A percentile compares a stretch with the other conserved stretches of the same genome.
Evolutionary conservation across 2,113 vertebrate genomes (phyloP).

Genomic region (Onychostruthus taczanowskii): DNA sequence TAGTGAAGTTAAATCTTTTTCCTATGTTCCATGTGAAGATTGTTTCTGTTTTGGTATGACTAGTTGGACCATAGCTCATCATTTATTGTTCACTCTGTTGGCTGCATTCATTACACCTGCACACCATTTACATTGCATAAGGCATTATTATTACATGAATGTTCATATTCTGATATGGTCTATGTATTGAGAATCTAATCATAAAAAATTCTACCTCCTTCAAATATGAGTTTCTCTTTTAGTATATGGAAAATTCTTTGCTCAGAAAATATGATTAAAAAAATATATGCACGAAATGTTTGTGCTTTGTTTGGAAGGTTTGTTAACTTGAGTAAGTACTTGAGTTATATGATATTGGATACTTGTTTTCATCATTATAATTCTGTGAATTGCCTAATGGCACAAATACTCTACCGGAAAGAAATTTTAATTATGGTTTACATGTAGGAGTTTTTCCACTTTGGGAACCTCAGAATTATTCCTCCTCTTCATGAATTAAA

Average conservation of each 20-base stretch:
- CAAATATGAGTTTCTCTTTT: not conserved
- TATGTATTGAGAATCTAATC: not conserved
- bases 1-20: not conserved
- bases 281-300: not conserved
- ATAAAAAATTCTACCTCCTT: not conserved
- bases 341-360: not conserved
- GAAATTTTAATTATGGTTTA: conserved; percentile 20
- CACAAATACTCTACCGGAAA: not conserved
- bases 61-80: not conserved
- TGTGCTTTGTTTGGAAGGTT: not conserved
- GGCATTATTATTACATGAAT: not conserved
- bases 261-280: not conserved
- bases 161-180: not conserved
- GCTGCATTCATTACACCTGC: not conserved
- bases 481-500: conserved; percentile 15
- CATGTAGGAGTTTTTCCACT: conserved; percentile 17
- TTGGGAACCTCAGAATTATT: conserved; percentile 12
- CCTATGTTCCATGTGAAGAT: not conserved
- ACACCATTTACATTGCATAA: not conserved
- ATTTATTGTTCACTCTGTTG: not conserved
- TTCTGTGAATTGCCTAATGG: not conserved
- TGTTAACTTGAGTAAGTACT: not conserved
- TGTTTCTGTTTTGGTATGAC: not conserved
- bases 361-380: not conserved
- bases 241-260: not conserved